Base-by-base conservation (phyloP, 2,113 vertebrate species). In the Psophia crepitans region DNA sequence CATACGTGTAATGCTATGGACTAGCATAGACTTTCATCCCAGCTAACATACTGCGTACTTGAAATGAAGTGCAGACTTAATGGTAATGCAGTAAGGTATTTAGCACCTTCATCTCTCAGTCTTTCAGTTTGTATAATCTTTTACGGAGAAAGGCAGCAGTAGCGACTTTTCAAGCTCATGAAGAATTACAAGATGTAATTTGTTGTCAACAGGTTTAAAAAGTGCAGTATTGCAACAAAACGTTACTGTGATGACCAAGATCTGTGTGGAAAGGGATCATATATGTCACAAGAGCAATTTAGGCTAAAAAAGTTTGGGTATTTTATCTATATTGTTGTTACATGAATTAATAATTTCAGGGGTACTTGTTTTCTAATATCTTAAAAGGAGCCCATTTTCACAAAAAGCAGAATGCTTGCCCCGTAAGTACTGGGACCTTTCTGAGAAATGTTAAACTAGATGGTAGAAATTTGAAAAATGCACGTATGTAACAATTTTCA, bases 341-440 rank as follows among this genome's bases (percentile, higher is more conserved):
- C 0, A 5, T 1, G 14, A 64, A 41, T 6, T 6, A 82, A 41
- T 58, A 2, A 33, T 60, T 61, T 7, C 20, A 35, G 33, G 12
- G 39, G 20, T 7, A 0, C 8, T 43, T 32, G 2, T 63, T 74
- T 48, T 8, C 41, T 6, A 2, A 1, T 8, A 6, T 3, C n/a
- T 49, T 28, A 3, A 10, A 21, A 81, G 16, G 24, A 54, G 6
- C 4, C 37, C 23, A 5, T 63, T 43, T 27, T 27, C 69, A 20
- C 20, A 28, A 43, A 63, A 43, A 84, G 17, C 17, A 39, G 57
- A 53, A 43, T 54, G 48, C 8, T 63, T 48, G 20, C n/a, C 51
- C 35, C 8, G 0, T 3, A n/a, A 24, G 1, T 5, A 5, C n/a
- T 12, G 28, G 12, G 35, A 9, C 51, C 21, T 44, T 61, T 65